Percentiles rank a stretch among this genome's conserved stretches.
These are phyloP conservation scores for Erebia palarica DNA, from an alignment of 2,888 invertebrate species.

Conservation along the genomic window DNA sequence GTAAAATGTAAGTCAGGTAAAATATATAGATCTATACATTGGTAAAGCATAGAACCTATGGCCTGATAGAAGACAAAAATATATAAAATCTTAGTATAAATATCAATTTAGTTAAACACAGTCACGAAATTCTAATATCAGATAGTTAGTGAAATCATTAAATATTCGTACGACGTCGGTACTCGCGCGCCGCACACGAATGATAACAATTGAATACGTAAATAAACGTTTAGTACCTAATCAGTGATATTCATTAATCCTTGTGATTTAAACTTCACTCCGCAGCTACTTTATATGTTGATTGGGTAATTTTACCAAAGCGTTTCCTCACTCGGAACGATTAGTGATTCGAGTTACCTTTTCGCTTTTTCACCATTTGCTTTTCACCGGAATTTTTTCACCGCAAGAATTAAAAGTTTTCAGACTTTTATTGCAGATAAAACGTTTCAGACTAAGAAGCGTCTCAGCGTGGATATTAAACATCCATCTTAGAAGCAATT, in stretches of 20 bases:
- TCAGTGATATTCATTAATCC: constrained; percentile 65
- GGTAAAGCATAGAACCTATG: no score
- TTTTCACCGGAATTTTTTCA: constrained; percentile 20
- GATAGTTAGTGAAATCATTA: background rate
- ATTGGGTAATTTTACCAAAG: constrained; percentile 68
- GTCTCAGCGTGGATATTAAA: background rate
- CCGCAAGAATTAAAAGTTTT: constrained; percentile 22
- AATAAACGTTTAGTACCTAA: constrained; percentile 56
- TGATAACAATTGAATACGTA: constrained; percentile 48
- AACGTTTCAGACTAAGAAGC: constrained; percentile 4
- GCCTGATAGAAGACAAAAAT: background rate
- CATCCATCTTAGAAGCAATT: background rate
- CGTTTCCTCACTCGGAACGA: constrained; percentile 53
- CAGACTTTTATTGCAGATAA: constrained; percentile 16
- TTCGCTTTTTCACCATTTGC: constrained; percentile 34
- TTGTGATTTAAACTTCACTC: constrained; percentile 61
- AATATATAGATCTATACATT: no score
- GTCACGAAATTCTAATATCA: background rate
- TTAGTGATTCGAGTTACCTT: constrained; percentile 51
- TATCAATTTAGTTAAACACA: background rate
- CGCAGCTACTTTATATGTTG: constrained; percentile 70
- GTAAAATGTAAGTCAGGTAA: no score
- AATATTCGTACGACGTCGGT: constrained; percentile 4
- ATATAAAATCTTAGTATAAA: background rate
- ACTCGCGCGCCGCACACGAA: background rate